Conservation (phyloP, 2,888 invertebrate genomes). For the Zaprionus bogoriensis region DNA sequence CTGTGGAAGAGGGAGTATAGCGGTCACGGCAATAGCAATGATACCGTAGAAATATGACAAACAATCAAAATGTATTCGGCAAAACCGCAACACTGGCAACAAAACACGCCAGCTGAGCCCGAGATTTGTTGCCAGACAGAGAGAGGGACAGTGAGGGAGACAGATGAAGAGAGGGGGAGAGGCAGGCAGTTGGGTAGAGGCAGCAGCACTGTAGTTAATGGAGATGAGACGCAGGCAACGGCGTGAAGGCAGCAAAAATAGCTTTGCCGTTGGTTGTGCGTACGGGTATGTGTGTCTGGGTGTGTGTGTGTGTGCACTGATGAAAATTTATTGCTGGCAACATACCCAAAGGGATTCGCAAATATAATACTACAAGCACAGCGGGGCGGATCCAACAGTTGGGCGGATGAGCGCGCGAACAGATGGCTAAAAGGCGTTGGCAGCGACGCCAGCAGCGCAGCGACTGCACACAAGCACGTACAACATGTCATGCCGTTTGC, state of each 20-base stretch:
- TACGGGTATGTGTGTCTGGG: slow-evolving; percentile 11
- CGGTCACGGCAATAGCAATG: slow-evolving; percentile 45
- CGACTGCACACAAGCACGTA: slow-evolving; percentile 66
- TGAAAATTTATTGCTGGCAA: slow-evolving; percentile 76
- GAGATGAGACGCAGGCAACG: slow-evolving; percentile 38
- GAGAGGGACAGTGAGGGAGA: slow-evolving; percentile 6
- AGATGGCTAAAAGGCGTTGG: slow-evolving; percentile 50
- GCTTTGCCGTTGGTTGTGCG: slow-evolving; percentile 48
- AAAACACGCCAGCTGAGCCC: slow-evolving; percentile 69
- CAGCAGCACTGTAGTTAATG: slow-evolving; percentile 42
- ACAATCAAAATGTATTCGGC: slow-evolving; percentile 70
- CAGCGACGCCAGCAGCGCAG: slow-evolving; percentile 5
- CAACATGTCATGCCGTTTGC: slow-evolving; percentile 64
- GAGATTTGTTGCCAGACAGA: slow-evolving; percentile 64
- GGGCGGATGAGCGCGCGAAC: slow-evolving; percentile 54
- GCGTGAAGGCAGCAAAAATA: slow-evolving; percentile 66
- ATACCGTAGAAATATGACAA: slow-evolving; percentile 73
- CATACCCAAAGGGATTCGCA: slow-evolving; percentile 78
- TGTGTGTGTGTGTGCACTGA: slow-evolving; percentile 45
- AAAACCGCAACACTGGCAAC: slow-evolving; percentile 68
- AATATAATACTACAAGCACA: slow-evolving; percentile 71
- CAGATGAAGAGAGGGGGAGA: slow-evolving; percentile 2
- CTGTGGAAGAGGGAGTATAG: slow-evolving; percentile 1
- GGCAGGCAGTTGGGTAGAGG: slow-evolving; percentile 6
- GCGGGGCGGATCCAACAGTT: slow-evolving; percentile 49